A percentile compares a stretch with the other conserved stretches of the same genome.
Conservation (phyloP, 2,113 vertebrate genomes). For the Silurus glanis region DNA sequence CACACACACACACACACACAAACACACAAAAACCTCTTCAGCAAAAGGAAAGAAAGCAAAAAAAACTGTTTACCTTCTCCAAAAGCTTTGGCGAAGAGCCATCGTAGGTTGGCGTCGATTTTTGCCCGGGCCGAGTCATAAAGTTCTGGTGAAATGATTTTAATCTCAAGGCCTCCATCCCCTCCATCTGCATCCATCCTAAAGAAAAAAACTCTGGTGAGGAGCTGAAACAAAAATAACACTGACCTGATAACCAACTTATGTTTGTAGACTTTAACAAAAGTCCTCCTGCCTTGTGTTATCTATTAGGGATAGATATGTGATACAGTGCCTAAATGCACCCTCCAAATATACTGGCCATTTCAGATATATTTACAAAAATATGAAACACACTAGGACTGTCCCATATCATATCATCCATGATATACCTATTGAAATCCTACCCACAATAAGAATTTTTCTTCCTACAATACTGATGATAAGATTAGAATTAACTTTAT, state of each 20-base stretch:
- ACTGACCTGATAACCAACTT: background rate
- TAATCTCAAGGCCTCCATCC: slow-evolving; percentile 79
- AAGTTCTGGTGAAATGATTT: slow-evolving; percentile 87
- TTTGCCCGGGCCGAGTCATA: slow-evolving; percentile 96
- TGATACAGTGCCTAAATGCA: background rate
- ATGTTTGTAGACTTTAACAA: background rate
- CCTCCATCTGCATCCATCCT: slow-evolving; percentile 85
- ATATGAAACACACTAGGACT: background rate
- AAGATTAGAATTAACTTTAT: too few species aligned
- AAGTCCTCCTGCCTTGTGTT: background rate
- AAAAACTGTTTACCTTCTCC: slow-evolving; percentile 83
- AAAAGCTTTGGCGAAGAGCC: slow-evolving; percentile 96
- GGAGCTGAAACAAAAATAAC: background rate
- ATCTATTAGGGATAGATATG: background rate
- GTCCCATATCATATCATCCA: background rate
- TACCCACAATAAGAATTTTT: too few species aligned
- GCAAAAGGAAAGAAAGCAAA: background rate
- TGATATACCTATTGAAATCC: too few species aligned
- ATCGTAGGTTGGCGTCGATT: slow-evolving; percentile 95
- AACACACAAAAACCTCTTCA: background rate
- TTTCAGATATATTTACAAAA: background rate
- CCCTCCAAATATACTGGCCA: background rate
- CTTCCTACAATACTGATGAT: too few species aligned
- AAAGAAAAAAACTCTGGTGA: background rate
- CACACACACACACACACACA: background rate